Evolutionary conservation across 2,113 vertebrate genomes (phyloP), one percentile per base, ranked within the genome.

Genomic region (Phycodurus eques): DNA sequence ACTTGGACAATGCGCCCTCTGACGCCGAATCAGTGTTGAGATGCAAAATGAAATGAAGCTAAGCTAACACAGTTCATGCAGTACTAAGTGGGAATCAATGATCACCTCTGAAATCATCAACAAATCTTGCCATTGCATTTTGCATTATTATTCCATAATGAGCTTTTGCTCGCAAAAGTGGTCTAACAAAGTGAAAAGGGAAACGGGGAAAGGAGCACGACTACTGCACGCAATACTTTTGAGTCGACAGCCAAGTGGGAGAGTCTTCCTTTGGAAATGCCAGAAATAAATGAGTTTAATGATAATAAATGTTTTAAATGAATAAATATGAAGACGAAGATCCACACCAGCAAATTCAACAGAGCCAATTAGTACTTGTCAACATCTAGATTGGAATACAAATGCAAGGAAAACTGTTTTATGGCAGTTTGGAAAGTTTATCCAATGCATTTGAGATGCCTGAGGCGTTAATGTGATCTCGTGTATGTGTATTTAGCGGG

Each of bases 121-220:
- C 71, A 60, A 61, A 61, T 61, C 1, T 74, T 72, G 59, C 44
- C 42, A 71, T 19, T 35, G 3, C 49, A 27, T 70, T 78, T 64
- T 69, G 44, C 53, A 73, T 77, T 75, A 57, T 70, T 80, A 56
- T 43, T 19, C 51, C 47, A 60, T 66, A 79, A 73, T 82, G 68
- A 83, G 53, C 35, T n/a, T 60, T 46, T 4, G 9, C 67, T 42
- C 17, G 47, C 43, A 69, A 51, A 79, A 70, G 60, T 81, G 67
- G 74, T 65, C 19, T 53, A 72, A 75, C 1, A 8, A 33, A 43
- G 17, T 74, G 46, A 68, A 74, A 80, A 27, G 43, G 47, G 35
- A 67, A 74, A 49, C 22, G 63, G 17, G 33, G 6, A 46, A 33
- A 22, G 51, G 43, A 4, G 8, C 10, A 42, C 14, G 13, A 68